Evolutionary conservation across 2,113 vertebrate species (phyloP).

Genomic region (Misgurnus anguillicaudatus): DNA sequence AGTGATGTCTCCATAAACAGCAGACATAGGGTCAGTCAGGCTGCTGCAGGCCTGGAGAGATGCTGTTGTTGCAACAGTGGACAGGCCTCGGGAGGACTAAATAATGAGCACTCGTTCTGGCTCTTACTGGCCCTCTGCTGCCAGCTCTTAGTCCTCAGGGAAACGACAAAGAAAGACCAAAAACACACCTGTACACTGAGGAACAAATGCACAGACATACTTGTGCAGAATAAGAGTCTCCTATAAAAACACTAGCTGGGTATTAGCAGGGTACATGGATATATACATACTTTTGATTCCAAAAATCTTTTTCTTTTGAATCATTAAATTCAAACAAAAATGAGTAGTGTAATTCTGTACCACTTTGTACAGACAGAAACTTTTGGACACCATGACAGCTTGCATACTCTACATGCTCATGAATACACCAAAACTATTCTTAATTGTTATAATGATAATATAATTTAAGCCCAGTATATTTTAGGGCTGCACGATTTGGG

Average conservation of each 20-base stretch:
- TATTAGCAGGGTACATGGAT: slow-evolving; percentile 8
- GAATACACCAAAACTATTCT: too few relatives aligned
- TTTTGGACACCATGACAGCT: too few relatives aligned
- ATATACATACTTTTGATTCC: not conserved
- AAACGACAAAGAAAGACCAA: slow-evolving; percentile 42
- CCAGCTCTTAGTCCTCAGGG: slow-evolving; percentile 40
- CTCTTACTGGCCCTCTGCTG: slow-evolving; percentile 41
- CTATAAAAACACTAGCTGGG: slow-evolving; percentile 25
- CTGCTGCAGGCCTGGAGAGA: slow-evolving; percentile 51
- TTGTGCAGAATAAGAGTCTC: slow-evolving; percentile 22
- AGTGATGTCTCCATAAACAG: slow-evolving; percentile 77
- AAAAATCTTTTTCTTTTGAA: too few relatives aligned
- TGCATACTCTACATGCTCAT: too few relatives aligned
- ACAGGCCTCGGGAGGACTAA: slow-evolving; percentile 48
- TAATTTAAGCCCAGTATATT: too few relatives aligned
- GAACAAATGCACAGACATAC: slow-evolving; percentile 24
- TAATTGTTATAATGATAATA: too few relatives aligned
- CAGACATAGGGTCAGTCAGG: slow-evolving; percentile 67
- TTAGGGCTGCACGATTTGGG: too few relatives aligned
- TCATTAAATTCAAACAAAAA: too few relatives aligned
- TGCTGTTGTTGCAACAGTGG: slow-evolving; percentile 49
- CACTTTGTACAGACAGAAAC: too few relatives aligned
- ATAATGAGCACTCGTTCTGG: slow-evolving; percentile 46
- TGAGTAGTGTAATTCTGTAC: too few relatives aligned
- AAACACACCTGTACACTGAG: slow-evolving; percentile 34